Percentiles rank a stretch among this genome's conserved stretches.
These are phyloP conservation scores for Hippopotamyrus pictus DNA, from an alignment of 2,797 vertebrate genomes.

Conservation along the genomic window DNA sequence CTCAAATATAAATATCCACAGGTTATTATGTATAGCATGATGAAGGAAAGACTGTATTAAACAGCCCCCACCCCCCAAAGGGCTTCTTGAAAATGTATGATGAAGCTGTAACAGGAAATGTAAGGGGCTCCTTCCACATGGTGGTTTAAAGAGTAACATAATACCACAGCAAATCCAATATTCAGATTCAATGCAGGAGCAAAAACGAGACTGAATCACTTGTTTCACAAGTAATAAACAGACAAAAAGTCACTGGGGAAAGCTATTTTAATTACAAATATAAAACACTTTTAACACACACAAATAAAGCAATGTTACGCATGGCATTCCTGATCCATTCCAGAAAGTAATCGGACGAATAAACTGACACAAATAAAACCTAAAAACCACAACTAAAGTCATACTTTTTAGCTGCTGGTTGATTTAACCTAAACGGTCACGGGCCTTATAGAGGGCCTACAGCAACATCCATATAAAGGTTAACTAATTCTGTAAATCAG, in stretches of 20 bases:
- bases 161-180: background rate
- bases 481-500: constrained; percentile 69
- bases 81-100: background rate
- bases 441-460: constrained; percentile 40
- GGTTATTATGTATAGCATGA: constrained; percentile 34
- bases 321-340: constrained; percentile 33
- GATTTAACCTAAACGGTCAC: constrained; percentile 46
- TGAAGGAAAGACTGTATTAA: background rate
- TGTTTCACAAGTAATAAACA: background rate
- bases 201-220: background rate
- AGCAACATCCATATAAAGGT: constrained; percentile 60
- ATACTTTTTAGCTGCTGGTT: constrained; percentile 34
- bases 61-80: background rate
- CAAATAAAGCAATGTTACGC: constrained; percentile 31
- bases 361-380: constrained; percentile 29
- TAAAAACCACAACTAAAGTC: constrained; percentile 43
- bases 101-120: background rate
- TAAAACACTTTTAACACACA: background rate
- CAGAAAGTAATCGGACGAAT: constrained; percentile 42
- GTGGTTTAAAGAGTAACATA: background rate
- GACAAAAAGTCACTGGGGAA: background rate
- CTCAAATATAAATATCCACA: constrained; percentile 60
- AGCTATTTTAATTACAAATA: background rate
- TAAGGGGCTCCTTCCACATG: background rate
- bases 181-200: background rate